These are phyloP conservation scores for Myiozetetes cayanensis DNA, from an alignment of 2,113 vertebrate species.

Conservation along the genomic window DNA sequence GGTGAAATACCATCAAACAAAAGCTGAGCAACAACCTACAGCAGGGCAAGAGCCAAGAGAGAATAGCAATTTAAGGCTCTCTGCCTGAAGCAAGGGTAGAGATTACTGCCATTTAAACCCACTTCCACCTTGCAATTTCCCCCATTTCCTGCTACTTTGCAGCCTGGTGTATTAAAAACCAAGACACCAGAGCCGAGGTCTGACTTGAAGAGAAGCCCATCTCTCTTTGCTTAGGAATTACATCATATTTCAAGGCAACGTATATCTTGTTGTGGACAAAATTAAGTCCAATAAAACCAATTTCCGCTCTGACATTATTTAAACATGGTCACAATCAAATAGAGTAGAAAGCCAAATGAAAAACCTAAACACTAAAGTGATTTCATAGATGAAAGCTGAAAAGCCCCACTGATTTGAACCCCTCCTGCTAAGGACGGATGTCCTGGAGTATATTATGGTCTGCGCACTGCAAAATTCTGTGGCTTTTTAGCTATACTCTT, in stretches of 20 bases:
- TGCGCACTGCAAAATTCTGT: neutral
- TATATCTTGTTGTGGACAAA: conserved; percentile 30
- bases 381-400: neutral
- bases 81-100: neutral
- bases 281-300: conserved; percentile 42
- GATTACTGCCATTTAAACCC: conserved; percentile 25
- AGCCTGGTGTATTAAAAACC: neutral
- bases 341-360: conserved; percentile 28
- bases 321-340: conserved; percentile 33
- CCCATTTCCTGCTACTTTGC: conserved; percentile 5
- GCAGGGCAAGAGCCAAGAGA: neutral
- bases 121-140: conserved; percentile 17
- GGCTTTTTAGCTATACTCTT: neutral
- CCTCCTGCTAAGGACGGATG: neutral
- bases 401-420: neutral
- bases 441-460: neutral
- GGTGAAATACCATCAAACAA: neutral
- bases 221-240: neutral
- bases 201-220: neutral
- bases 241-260: neutral
- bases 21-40: neutral
- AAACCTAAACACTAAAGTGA: conserved; percentile 1
- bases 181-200: neutral
- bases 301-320: conserved; percentile 33
- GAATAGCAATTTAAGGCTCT: neutral